Conservation (phyloP, 2,113 vertebrate species). For the Motacilla alba region DNA sequence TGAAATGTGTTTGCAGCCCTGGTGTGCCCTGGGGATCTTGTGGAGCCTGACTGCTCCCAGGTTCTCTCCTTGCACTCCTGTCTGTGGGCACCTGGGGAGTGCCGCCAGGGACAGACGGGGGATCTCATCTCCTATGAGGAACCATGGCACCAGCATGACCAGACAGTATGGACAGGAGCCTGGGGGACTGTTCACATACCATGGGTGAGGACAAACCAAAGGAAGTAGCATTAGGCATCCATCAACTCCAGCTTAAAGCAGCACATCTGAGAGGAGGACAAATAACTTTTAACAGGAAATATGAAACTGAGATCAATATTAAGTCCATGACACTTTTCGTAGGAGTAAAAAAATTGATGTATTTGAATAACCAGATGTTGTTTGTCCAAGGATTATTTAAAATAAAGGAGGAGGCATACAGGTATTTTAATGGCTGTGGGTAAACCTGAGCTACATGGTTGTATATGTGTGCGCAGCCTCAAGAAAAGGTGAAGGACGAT, state of each 20-base stretch:
- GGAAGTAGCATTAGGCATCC: neutral
- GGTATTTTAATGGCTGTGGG: neutral
- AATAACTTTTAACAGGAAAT: neutral
- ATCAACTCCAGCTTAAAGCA: neutral
- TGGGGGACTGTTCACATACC: neutral
- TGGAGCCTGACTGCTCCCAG: neutral
- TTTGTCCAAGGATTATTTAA: neutral
- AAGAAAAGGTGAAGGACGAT: neutral
- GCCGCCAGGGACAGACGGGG: neutral
- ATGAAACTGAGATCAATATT: neutral
- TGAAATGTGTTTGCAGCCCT: neutral
- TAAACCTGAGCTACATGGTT: neutral
- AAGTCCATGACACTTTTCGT: neutral
- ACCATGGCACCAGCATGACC: rapidly evolving
- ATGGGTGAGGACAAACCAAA: neutral
- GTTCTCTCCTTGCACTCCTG: neutral
- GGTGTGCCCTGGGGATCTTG: neutral
- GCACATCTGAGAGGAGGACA: neutral
- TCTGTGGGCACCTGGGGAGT: neutral
- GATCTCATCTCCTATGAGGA: neutral
- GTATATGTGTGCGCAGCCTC: neutral
- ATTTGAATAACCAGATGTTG: neutral
- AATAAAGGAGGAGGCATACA: neutral
- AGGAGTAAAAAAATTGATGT: neutral
- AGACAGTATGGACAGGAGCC: neutral